phyloP scores from a whole-genome alignment of 2,888 invertebrate genomes.

The Masnerella sp. region DNA sequence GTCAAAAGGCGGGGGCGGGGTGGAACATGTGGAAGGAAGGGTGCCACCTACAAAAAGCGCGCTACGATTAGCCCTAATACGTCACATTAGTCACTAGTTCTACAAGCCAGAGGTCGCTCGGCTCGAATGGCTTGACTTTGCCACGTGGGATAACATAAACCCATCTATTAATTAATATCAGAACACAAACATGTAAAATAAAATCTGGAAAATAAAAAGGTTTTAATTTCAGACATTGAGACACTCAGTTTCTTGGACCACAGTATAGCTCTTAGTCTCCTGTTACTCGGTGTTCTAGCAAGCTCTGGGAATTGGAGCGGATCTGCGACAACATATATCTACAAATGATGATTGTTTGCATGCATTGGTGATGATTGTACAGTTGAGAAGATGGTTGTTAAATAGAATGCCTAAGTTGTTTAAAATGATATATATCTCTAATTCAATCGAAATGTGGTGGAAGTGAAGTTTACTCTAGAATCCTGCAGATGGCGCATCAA shows the following conservation, averaged over 20 bases:
- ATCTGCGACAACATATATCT: conserved; percentile 1
- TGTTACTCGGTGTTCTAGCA: conserved; percentile 39
- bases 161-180: too few relatives aligned
- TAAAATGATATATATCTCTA: too few relatives aligned
- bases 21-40: conserved; percentile 80
- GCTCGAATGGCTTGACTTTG: not conserved
- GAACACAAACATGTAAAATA: not conserved
- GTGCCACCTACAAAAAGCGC: conserved; percentile 78
- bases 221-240: too few relatives aligned
- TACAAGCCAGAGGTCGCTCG: conserved; percentile 43
- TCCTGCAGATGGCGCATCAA: too few relatives aligned
- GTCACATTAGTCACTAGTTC: conserved; percentile 34
- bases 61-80: conserved; percentile 73
- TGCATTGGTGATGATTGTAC: conserved; percentile 2
- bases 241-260: too few relatives aligned
- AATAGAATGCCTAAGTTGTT: too few relatives aligned
- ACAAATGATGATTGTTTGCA: conserved; percentile 1
- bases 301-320: conserved; percentile 33
- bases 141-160: too few relatives aligned
- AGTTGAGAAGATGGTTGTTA: not conserved
- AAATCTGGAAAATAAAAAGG: conserved; percentile 4
- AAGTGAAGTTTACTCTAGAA: too few relatives aligned
- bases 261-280: conserved; percentile 19
- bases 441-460: not conserved
- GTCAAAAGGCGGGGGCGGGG: too few relatives aligned